phyloP scores from a whole-genome alignment of 2,888 invertebrate genomes.

The Hyppa rectilinea region DNA sequence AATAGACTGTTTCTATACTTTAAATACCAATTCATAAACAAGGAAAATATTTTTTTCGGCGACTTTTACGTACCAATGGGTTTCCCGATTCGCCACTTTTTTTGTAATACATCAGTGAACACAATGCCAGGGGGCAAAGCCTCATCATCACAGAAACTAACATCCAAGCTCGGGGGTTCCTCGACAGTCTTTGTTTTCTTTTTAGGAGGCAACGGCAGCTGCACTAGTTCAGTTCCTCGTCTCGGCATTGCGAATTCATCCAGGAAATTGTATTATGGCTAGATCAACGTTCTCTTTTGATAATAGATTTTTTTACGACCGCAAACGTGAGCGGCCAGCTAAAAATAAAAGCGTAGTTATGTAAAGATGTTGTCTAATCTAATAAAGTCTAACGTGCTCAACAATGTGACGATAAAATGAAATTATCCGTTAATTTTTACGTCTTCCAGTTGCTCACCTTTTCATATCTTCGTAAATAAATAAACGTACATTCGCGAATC shows the following conservation, averaged over 20 bases:
- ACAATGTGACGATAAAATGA: conserved; percentile 76
- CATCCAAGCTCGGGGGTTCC: conserved; percentile 79
- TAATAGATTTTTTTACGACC: conserved; percentile 6
- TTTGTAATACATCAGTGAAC: conserved; percentile 94
- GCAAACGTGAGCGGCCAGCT: conserved; percentile 25
- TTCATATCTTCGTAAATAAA: conserved; percentile 52
- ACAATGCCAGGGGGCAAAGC: conserved; percentile 93
- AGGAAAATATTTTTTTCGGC: background rate
- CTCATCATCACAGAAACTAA: conserved; percentile 85
- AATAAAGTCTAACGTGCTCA: conserved; percentile 75
- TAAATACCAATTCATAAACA: background rate
- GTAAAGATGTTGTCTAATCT: conserved; percentile 69
- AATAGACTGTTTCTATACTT: too few relatives aligned
- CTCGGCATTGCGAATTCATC: conserved; percentile 80
- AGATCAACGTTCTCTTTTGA: conserved; percentile 31
- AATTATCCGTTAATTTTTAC: conserved; percentile 73
- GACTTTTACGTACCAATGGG: conserved; percentile 92
- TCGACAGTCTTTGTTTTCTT: conserved; percentile 79
- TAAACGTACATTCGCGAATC: conserved; percentile 26
- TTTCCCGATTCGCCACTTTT: conserved; percentile 96
- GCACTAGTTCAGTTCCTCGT: conserved; percentile 79
- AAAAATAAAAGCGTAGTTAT: conserved; percentile 50
- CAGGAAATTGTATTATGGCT: conserved; percentile 38
- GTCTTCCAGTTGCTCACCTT: conserved; percentile 62
- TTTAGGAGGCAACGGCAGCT: conserved; percentile 78